Evolutionary conservation across 2,888 invertebrate species (phyloP).

Genomic region (Melanchra persicariae): DNA sequence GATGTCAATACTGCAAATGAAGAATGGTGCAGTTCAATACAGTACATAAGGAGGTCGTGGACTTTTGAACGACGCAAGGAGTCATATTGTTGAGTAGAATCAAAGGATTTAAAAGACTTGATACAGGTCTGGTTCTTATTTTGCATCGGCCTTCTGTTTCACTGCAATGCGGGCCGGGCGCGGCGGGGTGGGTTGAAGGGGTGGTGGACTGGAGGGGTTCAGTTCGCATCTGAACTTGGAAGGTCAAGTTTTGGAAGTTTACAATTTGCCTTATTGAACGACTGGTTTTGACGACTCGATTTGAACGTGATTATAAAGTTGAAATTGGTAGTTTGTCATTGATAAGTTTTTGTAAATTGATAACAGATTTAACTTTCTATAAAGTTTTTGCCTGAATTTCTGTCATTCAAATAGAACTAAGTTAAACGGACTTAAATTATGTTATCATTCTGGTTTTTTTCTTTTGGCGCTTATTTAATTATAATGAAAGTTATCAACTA

Average conservation of each 20-base stretch:
- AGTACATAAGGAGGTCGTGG: slow-evolving; percentile 66
- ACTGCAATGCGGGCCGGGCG: slow-evolving; percentile 87
- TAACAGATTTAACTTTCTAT: slow-evolving; percentile 8
- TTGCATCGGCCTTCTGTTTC: slow-evolving; percentile 81
- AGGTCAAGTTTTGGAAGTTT: slow-evolving; percentile 86
- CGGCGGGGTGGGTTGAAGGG: slow-evolving; percentile 67
- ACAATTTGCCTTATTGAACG: slow-evolving; percentile 78
- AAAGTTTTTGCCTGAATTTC: background rate
- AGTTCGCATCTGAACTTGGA: slow-evolving; percentile 83
- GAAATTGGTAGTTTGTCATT: slow-evolving; percentile 37
- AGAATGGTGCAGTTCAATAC: slow-evolving; percentile 65
- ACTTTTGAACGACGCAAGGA: slow-evolving; percentile 64
- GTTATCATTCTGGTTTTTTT: background rate
- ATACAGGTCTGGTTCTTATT: slow-evolving; percentile 76
- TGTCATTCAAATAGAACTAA: background rate
- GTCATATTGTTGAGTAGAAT: slow-evolving; percentile 64
- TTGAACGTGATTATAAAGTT: slow-evolving; percentile 61
- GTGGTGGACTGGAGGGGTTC: slow-evolving; percentile 69
- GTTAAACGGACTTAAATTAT: background rate
- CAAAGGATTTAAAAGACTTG: slow-evolving; percentile 70
- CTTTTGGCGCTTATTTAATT: too few species aligned
- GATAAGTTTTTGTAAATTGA: slow-evolving; percentile 29
- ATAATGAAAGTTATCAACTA: background rate
- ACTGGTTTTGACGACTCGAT: slow-evolving; percentile 72
- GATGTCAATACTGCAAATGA: slow-evolving; percentile 63